These are phyloP conservation scores for Drosophila sulfurigaster DNA, from an alignment of 1,140 invertebrate species.

Conservation along the genomic window DNA sequence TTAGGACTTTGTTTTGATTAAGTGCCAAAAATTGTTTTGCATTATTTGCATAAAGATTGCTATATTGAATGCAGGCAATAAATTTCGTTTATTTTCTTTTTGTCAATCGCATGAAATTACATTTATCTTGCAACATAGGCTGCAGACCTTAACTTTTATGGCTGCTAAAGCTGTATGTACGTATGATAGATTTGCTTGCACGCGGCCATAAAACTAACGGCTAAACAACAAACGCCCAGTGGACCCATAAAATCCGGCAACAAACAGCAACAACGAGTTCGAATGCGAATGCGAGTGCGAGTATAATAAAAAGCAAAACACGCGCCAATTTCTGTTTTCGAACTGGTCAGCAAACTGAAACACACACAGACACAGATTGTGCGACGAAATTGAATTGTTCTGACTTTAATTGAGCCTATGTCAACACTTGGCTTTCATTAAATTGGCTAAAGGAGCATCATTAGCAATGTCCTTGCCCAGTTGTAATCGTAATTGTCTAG, in stretches of 20 bases:
- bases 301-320: conserved; percentile 18
- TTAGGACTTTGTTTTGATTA: conserved; percentile 77
- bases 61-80: conserved; percentile 60
- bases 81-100: conserved; percentile 13
- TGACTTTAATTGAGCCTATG: conserved; percentile 33
- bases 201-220: conserved; percentile 61
- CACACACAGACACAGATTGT: neutral
- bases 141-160: conserved; percentile 57
- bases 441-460: conserved; percentile 35
- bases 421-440: conserved; percentile 7
- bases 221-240: conserved; percentile 41
- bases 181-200: conserved; percentile 67
- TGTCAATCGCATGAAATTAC: conserved; percentile 42
- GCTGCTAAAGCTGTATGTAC: conserved; percentile 53
- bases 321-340: conserved; percentile 10
- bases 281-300: neutral
- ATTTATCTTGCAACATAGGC: conserved; percentile 29
- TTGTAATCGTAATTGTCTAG: conserved; percentile 20
- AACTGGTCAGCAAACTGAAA: neutral
- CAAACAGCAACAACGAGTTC: conserved; percentile 29
- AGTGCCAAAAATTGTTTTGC: conserved; percentile 72
- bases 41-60: conserved; percentile 75
- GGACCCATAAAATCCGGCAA: conserved; percentile 61
- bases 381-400: conserved; percentile 12
- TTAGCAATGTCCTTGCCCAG: conserved; percentile 51